Percentiles rank a stretch among this genome's conserved stretches.
phyloP scores from a whole-genome alignment of 2,797 vertebrate species.

The Echiichthys vipera region DNA sequence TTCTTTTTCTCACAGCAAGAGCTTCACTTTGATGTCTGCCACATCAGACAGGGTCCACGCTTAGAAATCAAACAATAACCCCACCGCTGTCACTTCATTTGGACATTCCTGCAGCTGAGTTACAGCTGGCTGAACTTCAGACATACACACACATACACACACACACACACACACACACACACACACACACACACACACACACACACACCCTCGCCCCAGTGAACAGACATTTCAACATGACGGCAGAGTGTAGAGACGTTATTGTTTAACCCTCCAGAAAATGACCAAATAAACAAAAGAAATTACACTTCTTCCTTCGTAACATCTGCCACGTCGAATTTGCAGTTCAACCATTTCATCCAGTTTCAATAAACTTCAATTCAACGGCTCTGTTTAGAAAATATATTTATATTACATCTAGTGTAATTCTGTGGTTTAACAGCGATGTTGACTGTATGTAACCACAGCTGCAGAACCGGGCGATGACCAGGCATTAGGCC shows the following conservation, averaged over 20 bases:
- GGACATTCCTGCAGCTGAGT: constrained; percentile 65
- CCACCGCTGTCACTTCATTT: constrained; percentile 58
- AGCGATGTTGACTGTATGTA: background rate
- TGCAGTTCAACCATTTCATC: background rate
- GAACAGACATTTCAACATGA: background rate
- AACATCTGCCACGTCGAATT: background rate
- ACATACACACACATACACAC: background rate
- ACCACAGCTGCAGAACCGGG: constrained; percentile 16
- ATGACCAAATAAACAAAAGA: constrained; percentile 4
- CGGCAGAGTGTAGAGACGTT: background rate
- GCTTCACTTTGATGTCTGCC: constrained; percentile 63
- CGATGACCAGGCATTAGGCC: constrained; percentile 3
- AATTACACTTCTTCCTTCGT: background rate
- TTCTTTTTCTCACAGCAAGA: constrained; percentile 41
- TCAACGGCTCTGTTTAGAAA: background rate
- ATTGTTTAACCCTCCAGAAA: constrained; percentile 13
- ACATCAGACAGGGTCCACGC: constrained; percentile 58
- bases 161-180: constrained; percentile 2
- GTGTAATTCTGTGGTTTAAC: background rate
- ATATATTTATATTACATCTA: background rate
- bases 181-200: constrained; percentile 2
- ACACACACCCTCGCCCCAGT: background rate
- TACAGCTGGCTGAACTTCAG: constrained; percentile 44
- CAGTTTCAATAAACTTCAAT: background rate
- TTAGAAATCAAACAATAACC: constrained; percentile 60